phyloP scores from a whole-genome alignment of 2,797 vertebrate species.

The Petrocephalus schoutedeni region DNA sequence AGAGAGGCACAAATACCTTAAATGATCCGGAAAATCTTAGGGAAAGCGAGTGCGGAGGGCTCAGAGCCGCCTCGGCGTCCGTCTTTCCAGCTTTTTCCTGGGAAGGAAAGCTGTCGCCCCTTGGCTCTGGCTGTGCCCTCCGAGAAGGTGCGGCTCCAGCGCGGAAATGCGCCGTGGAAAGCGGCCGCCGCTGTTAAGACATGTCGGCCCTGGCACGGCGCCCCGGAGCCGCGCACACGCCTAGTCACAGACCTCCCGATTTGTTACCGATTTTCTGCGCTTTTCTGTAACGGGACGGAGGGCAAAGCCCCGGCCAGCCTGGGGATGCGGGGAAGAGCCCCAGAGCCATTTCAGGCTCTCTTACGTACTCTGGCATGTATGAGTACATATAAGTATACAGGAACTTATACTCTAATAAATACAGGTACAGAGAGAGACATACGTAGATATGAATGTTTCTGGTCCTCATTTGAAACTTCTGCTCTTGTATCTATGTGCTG shows the following conservation, averaged over 20 bases:
- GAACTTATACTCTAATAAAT: neutral
- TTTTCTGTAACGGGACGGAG: neutral
- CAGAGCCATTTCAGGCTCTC: neutral
- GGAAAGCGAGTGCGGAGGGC: neutral
- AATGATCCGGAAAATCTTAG: neutral
- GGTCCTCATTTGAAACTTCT: neutral
- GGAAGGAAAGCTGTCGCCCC: conserved; percentile 9
- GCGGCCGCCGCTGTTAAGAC: conserved; percentile 47
- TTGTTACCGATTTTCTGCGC: neutral
- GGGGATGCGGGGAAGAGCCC: neutral
- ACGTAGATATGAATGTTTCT: neutral
- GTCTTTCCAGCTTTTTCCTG: neutral
- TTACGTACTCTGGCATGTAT: neutral
- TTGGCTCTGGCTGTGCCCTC: conserved; percentile 29
- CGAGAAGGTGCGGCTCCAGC: conserved; percentile 33
- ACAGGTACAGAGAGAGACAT: neutral
- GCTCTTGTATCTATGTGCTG: neutral
- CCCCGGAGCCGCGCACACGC: conserved; percentile 35
- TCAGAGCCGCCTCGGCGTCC: neutral
- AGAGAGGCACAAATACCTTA: neutral
- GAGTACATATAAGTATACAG: neutral
- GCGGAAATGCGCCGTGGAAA: conserved; percentile 46
- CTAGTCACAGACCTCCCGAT: neutral
- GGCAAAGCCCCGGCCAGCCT: neutral
- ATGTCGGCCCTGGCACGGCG: conserved; percentile 40